phyloP scores from a whole-genome alignment of 2,888 invertebrate genomes.

The Carabus problematicus region DNA sequence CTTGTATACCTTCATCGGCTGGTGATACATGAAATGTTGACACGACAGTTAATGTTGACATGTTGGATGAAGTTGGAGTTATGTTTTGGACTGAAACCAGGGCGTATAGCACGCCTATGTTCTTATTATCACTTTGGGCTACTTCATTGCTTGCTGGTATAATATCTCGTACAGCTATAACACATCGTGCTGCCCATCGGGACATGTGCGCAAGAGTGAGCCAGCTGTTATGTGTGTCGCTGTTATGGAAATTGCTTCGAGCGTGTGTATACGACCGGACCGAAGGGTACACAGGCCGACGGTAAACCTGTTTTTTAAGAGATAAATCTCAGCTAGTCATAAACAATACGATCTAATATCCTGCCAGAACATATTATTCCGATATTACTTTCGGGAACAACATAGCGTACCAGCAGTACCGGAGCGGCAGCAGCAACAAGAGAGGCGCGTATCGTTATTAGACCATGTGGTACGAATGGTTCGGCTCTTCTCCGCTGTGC shows the following conservation, averaged over 20 bases:
- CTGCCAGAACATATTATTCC: slow-evolving; percentile 24
- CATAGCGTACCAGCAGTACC: not conserved
- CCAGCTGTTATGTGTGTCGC: not conserved
- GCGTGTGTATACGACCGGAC: too few species aligned
- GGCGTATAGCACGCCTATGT: too few species aligned
- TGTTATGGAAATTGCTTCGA: too few species aligned
- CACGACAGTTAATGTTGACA: too few species aligned
- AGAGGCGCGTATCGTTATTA: slow-evolving; percentile 14
- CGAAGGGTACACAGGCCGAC: slow-evolving; percentile 4
- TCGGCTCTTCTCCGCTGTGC: slow-evolving; percentile 4
- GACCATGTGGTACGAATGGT: slow-evolving; percentile 30
- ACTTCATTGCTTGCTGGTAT: too few species aligned
- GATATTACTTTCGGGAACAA: slow-evolving; percentile 21
- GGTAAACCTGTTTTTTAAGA: slow-evolving; percentile 16
- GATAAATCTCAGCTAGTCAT: slow-evolving; percentile 26
- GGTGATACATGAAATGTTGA: too few species aligned
- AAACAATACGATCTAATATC: slow-evolving; percentile 34
- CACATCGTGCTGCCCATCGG: not conserved
- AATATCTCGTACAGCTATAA: too few species aligned
- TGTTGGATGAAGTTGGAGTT: too few species aligned
- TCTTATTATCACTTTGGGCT: too few species aligned
- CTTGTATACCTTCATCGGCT: too few species aligned
- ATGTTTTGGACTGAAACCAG: too few species aligned
- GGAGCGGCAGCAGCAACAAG: slow-evolving; percentile 3
- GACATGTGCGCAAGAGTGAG: slow-evolving; percentile 1